Conservation (phyloP, 2,888 invertebrate species). For the Drosophila pegasa region DNA sequence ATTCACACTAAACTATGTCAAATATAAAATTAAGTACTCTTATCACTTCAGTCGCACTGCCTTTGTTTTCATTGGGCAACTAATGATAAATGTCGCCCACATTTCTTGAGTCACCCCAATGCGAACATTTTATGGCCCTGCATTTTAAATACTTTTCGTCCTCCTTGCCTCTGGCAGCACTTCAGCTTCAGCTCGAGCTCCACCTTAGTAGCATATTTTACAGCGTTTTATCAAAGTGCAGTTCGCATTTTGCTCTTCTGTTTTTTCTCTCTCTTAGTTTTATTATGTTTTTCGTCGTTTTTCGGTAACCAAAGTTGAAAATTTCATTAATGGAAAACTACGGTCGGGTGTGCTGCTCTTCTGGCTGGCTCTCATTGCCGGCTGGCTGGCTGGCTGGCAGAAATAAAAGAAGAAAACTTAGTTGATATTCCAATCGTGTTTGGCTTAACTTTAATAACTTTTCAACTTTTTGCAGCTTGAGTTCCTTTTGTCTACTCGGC, state of each 20-base stretch:
- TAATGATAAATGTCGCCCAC: neutral
- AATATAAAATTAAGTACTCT: too few relatives aligned
- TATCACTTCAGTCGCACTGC: too few relatives aligned
- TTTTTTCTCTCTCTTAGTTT: conserved; percentile 2
- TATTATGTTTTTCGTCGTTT: conserved; percentile 1
- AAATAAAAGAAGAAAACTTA: conserved; percentile 37
- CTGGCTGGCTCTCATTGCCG: conserved; percentile 2
- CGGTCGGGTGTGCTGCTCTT: neutral
- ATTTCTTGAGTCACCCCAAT: conserved; percentile 25
- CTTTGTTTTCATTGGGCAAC: neutral
- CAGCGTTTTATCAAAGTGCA: conserved; percentile 31
- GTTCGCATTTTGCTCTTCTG: neutral
- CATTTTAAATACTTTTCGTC: conserved; percentile 18
- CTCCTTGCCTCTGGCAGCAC: neutral
- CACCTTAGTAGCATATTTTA: conserved; percentile 14
- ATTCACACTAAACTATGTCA: too few relatives aligned
- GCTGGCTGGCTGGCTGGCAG: conserved; percentile 1
- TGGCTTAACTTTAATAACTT: conserved; percentile 79
- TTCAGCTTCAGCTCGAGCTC: neutral
- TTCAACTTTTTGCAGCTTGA: conserved; percentile 68
- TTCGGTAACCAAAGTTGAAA: conserved; percentile 25
- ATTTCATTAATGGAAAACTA: conserved; percentile 40
- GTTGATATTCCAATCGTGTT: conserved; percentile 74
- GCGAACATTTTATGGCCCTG: conserved; percentile 13
- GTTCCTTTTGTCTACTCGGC: conserved; percentile 62